phyloP scores from a whole-genome alignment of 2,797 vertebrate species.

The Esox lucius region DNA sequence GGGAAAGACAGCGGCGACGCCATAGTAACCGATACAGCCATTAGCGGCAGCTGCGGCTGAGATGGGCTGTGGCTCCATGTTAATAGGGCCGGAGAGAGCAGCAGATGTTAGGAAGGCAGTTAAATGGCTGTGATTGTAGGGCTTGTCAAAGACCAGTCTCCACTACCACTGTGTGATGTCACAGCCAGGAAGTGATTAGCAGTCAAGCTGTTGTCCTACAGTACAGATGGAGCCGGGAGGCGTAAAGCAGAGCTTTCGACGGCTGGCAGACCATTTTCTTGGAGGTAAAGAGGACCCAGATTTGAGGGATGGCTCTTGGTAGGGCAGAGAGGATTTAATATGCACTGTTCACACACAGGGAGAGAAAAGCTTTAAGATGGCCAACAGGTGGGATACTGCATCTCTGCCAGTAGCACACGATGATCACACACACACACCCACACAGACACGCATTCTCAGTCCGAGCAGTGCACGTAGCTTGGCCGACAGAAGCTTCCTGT shows the following conservation, averaged over 20 bases:
- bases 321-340: background rate
- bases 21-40: background rate
- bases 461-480: background rate
- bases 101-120: background rate
- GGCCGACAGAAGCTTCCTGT: no score
- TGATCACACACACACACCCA: slow-evolving; percentile 10
- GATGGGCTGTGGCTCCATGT: background rate
- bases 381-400: background rate
- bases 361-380: background rate
- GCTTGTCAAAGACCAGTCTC: slow-evolving; percentile 4
- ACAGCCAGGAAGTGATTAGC: slow-evolving; percentile 3
- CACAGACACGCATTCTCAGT: background rate
- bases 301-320: background rate
- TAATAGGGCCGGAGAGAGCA: background rate
- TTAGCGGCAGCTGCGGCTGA: background rate
- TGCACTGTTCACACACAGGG: background rate
- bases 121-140: slow-evolving; percentile 6
- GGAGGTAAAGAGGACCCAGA: background rate
- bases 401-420: background rate
- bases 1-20: background rate
- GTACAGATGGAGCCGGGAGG: background rate
- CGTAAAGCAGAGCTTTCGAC: background rate
- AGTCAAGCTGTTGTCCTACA: slow-evolving; percentile 1
- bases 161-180: background rate
- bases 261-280: background rate